Conservation (phyloP, 2,797 vertebrate genomes). For the Synaphobranchus kaupii region DNA sequence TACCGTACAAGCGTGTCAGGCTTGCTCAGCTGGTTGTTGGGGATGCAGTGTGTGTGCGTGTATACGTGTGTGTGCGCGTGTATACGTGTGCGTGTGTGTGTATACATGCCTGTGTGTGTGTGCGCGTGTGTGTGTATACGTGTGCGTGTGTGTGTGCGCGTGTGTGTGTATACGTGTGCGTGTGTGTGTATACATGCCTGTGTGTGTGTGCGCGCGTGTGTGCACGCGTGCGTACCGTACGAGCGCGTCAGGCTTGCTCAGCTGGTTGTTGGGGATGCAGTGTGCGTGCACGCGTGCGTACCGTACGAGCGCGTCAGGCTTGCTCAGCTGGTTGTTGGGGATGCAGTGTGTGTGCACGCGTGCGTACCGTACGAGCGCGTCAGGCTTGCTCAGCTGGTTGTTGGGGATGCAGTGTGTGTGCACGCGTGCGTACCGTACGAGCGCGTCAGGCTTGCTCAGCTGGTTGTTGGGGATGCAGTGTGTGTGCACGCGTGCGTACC, state of each 20-base stretch:
- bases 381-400: not conserved
- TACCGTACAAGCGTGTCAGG: no score
- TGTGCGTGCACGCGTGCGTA: no score
- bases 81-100: no score
- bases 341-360: not conserved
- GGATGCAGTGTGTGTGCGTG: not conserved
- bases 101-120: no score
- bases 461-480: constrained; percentile 79
- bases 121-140: no score
- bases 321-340: not conserved
- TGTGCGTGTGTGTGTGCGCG: not conserved
- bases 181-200: no score
- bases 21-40: not conserved
- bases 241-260: not conserved
- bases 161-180: constrained; percentile 46
- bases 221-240: no score
- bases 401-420: not conserved
- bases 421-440: constrained; percentile 84
- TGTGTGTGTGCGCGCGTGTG: no score
- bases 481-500: constrained; percentile 72
- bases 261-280: no score
- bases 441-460: constrained; percentile 94
- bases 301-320: no score
- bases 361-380: no score
- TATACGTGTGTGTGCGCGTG: not conserved